phyloP scores from a whole-genome alignment of 2,113 vertebrate genomes.

The Acinonyx jubatus region DNA sequence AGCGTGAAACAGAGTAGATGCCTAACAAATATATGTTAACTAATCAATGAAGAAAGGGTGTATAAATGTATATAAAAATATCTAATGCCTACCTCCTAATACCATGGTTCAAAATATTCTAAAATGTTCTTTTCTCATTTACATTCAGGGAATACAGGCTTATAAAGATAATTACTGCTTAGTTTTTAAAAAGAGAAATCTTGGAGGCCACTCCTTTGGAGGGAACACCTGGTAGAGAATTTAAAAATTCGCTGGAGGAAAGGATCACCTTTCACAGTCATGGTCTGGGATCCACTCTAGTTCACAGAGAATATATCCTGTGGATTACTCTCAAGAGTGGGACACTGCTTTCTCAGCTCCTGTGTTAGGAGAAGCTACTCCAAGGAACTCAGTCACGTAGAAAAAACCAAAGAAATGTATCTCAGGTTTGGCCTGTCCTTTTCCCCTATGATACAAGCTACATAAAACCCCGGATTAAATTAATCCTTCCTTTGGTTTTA shows the following conservation, averaged over 20 bases:
- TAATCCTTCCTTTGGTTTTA: conserved; percentile 79
- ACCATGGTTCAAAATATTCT: neutral
- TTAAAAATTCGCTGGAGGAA: neutral
- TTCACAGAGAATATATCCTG: neutral
- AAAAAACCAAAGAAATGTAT: conserved; percentile 37
- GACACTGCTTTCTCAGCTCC: neutral
- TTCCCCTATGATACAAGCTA: conserved; percentile 40
- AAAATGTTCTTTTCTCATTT: neutral
- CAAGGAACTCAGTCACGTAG: conserved; percentile 28
- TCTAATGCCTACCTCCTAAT: neutral
- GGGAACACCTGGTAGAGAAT: neutral
- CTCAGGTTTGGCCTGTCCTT: neutral
- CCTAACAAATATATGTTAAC: neutral
- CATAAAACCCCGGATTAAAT: conserved; percentile 77
- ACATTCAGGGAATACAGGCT: neutral
- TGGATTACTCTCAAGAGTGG: neutral
- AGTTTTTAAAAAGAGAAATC: neutral
- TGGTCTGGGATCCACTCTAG: neutral
- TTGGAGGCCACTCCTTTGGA: neutral
- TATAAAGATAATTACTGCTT: neutral
- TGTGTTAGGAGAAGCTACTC: neutral
- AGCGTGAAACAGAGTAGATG: neutral
- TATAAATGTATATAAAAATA: neutral
- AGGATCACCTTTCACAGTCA: neutral
- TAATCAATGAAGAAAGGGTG: neutral